phyloP scores from a whole-genome alignment of 2,113 vertebrate species.

The Pterocles orientalis region DNA sequence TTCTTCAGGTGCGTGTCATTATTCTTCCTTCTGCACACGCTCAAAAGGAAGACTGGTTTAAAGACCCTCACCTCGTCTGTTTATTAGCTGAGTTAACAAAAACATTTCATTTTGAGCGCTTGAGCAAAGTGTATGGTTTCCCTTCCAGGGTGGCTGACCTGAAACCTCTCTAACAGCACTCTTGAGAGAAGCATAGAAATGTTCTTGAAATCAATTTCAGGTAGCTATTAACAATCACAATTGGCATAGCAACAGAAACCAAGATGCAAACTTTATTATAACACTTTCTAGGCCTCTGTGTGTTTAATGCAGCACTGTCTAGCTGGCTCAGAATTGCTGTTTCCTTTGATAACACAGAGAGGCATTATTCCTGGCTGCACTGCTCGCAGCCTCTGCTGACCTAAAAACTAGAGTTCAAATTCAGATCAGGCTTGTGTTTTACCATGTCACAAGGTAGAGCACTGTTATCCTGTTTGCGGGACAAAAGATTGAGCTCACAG shows the following conservation, averaged over 20 bases:
- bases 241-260: neutral
- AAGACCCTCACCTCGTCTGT: conserved; percentile 38
- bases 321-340: neutral
- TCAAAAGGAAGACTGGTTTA: conserved; percentile 22
- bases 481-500: neutral
- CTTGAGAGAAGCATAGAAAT: neutral
- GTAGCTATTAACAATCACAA: neutral
- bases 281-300: neutral
- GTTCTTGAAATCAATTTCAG: conserved; percentile 13
- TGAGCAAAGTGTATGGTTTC: conserved; percentile 39
- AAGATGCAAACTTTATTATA: neutral
- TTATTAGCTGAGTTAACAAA: conserved; percentile 51
- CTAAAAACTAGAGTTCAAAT: neutral
- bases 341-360: neutral
- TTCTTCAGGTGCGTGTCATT: neutral
- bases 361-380: neutral
- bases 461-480: neutral
- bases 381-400: neutral
- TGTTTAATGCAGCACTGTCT: neutral
- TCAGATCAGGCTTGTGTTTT: neutral
- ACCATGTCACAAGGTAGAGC: neutral
- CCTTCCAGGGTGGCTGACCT: neutral
- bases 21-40: neutral
- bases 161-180: neutral
- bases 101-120: conserved; percentile 17